A percentile compares a stretch with the other conserved stretches of the same genome.
Conservation (phyloP, 2,113 vertebrate genomes). For the Xiphophorus couchianus region DNA sequence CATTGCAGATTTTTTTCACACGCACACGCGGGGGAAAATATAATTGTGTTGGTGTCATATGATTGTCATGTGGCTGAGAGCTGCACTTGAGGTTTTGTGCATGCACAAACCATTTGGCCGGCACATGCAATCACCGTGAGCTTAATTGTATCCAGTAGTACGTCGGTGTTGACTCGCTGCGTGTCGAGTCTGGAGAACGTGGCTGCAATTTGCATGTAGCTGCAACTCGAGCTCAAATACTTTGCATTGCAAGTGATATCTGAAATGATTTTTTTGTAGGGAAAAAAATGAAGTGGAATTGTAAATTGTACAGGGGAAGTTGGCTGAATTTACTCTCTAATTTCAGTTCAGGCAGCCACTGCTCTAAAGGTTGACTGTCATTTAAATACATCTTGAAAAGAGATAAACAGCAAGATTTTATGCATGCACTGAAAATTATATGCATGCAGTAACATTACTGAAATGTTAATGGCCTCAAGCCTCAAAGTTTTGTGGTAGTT, state of each 20-base stretch:
- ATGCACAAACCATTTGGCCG: slow-evolving; percentile 33
- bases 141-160: slow-evolving; percentile 16
- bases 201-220: slow-evolving; percentile 2
- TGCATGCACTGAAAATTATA: neutral
- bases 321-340: slow-evolving; percentile 8
- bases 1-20: neutral
- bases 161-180: slow-evolving; percentile 34
- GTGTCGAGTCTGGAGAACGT: slow-evolving; percentile 3
- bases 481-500: neutral
- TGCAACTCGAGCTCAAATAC: slow-evolving; percentile 8
- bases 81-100: slow-evolving; percentile 32
- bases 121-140: slow-evolving; percentile 12
- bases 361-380: neutral
- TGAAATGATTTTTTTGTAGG: neutral
- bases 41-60: slow-evolving; percentile 14
- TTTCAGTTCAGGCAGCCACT: neutral
- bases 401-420: neutral
- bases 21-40: neutral
- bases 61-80: slow-evolving; percentile 26
- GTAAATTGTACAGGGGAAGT: neutral
- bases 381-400: neutral
- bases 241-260: slow-evolving; percentile 17
- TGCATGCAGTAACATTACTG: neutral
- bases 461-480: neutral
- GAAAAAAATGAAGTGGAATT: neutral